phyloP scores from a whole-genome alignment of 2,797 vertebrate species.

The Sebastes hubbsi region DNA sequence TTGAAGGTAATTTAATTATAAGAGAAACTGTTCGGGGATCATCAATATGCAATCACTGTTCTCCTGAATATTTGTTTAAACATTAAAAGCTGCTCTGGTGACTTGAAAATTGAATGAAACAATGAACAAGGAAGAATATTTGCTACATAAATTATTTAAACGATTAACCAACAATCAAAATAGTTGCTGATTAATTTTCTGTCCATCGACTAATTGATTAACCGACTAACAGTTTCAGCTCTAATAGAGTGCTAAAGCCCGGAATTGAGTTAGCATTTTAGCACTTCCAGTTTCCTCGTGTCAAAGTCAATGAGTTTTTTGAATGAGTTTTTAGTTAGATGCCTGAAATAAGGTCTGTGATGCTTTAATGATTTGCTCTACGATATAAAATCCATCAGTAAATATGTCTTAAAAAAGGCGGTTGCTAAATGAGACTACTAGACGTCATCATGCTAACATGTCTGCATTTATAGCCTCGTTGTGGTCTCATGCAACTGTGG shows the following conservation, averaged over 20 bases:
- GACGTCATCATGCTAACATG: too few species aligned
- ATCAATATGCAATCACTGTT: not conserved
- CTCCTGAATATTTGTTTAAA: constrained; percentile 1
- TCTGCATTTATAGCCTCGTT: too few species aligned
- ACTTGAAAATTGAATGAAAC: constrained; percentile 3
- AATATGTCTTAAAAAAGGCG: too few species aligned
- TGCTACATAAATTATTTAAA: not conserved
- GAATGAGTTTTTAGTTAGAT: too few species aligned
- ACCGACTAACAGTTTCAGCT: not conserved
- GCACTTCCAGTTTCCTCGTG: too few species aligned
- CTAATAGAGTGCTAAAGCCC: not conserved
- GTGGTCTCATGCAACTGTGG: too few species aligned
- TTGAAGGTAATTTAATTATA: not conserved
- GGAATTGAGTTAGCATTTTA: too few species aligned
- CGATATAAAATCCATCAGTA: too few species aligned
- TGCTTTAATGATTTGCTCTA: too few species aligned
- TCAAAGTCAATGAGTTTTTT: too few species aligned
- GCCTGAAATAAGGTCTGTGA: too few species aligned
- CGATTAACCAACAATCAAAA: not conserved
- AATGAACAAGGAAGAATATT: not conserved
- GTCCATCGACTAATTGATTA: not conserved
- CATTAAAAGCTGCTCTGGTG: not conserved
- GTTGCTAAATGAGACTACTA: too few species aligned
- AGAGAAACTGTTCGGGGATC: not conserved
- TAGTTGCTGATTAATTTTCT: not conserved